Conservation (phyloP, 2,113 vertebrate species). For the Atlantisia rogersi region DNA sequence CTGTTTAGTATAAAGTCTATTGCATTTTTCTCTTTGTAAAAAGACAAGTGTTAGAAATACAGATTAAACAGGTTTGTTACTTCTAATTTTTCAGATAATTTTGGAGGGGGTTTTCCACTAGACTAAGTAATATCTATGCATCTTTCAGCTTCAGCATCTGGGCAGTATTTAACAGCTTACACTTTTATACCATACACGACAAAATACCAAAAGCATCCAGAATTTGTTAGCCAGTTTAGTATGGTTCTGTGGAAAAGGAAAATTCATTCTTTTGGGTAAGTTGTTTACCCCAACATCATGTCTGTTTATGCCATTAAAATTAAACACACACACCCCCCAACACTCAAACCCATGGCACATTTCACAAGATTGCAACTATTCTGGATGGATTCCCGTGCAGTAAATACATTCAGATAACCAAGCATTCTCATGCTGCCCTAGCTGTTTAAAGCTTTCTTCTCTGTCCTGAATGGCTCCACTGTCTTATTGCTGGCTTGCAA, state of each 20-base stretch:
- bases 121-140: background rate
- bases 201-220: background rate
- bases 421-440: background rate
- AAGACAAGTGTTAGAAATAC: background rate
- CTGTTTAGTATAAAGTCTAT: background rate
- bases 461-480: background rate
- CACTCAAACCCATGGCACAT: too few relatives aligned
- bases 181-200: rapidly evolving
- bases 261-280: background rate
- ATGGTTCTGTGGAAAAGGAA: background rate
- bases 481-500: background rate
- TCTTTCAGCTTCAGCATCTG: background rate
- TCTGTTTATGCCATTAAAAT: background rate
- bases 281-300: background rate
- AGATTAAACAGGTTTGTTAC: background rate
- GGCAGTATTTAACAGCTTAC: background rate
- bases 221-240: background rate
- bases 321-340: too few relatives aligned
- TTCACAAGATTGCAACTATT: background rate
- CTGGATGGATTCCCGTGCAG: background rate
- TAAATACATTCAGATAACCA: background rate
- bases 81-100: background rate
- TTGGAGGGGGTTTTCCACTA: background rate
- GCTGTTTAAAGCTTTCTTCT: background rate
- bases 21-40: background rate